phyloP scores from a whole-genome alignment of 2,113 vertebrate species.

The Athene noctua region DNA sequence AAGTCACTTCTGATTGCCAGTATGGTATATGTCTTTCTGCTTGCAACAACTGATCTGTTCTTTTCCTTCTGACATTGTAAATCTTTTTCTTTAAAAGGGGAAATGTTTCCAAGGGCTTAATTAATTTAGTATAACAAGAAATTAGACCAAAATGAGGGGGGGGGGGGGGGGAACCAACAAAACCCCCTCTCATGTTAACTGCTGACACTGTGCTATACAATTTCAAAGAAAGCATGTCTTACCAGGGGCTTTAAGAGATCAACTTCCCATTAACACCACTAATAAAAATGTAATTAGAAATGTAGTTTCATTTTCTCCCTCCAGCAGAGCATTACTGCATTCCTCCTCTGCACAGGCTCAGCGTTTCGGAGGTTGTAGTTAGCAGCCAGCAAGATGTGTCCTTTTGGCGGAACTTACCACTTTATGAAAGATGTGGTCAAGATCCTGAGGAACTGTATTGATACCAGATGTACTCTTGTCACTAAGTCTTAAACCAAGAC shows the following conservation, averaged over 20 bases:
- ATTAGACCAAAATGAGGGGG: neutral
- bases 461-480: constrained; percentile 65
- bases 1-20: neutral
- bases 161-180: no score
- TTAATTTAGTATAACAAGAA: constrained; percentile 10
- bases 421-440: constrained; percentile 65
- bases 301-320: constrained; percentile 44
- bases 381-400: constrained; percentile 53
- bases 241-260: constrained; percentile 12
- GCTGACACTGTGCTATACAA: neutral
- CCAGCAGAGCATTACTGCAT: constrained; percentile 28
- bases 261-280: constrained; percentile 49
- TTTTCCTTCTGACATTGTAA: neutral
- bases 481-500: constrained; percentile 51
- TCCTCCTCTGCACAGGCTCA: neutral
- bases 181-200: neutral
- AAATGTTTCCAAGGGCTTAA: neutral
- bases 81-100: neutral
- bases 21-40: neutral
- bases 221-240: constrained; percentile 35
- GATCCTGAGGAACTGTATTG: constrained; percentile 44
- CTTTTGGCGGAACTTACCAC: constrained; percentile 49
- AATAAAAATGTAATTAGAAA: constrained; percentile 55
- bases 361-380: neutral
- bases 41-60: neutral